phyloP scores from a whole-genome alignment of 2,797 vertebrate genomes.

The Bradypodion pumilum region DNA sequence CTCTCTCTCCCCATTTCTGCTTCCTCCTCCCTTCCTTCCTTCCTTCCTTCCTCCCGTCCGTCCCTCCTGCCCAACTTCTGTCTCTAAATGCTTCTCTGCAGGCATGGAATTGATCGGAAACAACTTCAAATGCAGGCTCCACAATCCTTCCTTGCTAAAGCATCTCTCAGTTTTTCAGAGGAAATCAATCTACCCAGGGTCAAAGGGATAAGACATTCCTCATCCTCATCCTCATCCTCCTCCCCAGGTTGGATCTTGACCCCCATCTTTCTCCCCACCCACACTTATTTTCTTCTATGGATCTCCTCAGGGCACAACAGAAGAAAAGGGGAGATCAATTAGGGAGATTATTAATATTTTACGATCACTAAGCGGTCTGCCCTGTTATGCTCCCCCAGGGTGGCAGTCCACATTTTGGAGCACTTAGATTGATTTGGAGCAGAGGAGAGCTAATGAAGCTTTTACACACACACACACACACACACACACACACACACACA shows the following conservation, averaged over 20 bases:
- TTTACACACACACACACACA: too few species aligned
- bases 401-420: neutral
- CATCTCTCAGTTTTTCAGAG: slow-evolving; percentile 80
- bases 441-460: neutral
- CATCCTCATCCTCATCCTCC: neutral
- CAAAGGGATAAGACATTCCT: slow-evolving; percentile 25
- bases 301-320: slow-evolving; percentile 36
- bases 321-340: slow-evolving; percentile 42
- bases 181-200: slow-evolving; percentile 82
- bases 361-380: slow-evolving; percentile 43
- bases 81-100: slow-evolving; percentile 57
- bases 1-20: too few species aligned
- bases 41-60: too few species aligned
- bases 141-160: slow-evolving; percentile 72
- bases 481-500: too few species aligned
- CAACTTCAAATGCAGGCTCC: slow-evolving; percentile 76
- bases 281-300: neutral
- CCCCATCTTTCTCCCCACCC: neutral
- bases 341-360: slow-evolving; percentile 61
- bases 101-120: slow-evolving; percentile 78
- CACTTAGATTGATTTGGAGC: slow-evolving; percentile 27
- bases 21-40: neutral
- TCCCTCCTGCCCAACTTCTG: rapidly evolving
- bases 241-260: neutral
- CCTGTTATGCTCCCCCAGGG: slow-evolving; percentile 12